Evolutionary conservation across 1,140 invertebrate species (phyloP).

Genomic region (Antheraea pernyi): DNA sequence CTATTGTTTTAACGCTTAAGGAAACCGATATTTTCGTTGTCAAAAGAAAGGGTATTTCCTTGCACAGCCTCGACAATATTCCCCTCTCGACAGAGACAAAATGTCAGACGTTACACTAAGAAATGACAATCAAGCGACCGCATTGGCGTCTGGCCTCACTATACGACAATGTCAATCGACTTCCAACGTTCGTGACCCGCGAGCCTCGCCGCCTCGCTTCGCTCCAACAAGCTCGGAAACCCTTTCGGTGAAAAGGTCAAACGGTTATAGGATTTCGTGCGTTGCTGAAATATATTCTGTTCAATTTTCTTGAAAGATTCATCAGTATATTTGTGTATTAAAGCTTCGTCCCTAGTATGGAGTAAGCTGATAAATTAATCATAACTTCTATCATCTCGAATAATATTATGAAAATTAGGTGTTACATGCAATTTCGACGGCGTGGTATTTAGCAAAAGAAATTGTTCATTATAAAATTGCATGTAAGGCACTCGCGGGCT

Average conservation of each 20-base stretch:
- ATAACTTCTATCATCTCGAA: no score
- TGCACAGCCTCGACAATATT: background rate
- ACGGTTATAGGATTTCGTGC: background rate
- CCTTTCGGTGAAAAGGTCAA: background rate
- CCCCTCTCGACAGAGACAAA: background rate
- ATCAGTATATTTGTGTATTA: background rate
- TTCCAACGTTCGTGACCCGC: background rate
- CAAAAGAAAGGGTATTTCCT: background rate
- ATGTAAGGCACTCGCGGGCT: no score
- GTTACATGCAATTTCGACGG: no score
- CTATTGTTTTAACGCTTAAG: no score
- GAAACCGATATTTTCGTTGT: background rate
- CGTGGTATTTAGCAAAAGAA: no score
- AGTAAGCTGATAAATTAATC: no score
- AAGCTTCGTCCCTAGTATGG: background rate
- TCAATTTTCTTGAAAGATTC: background rate
- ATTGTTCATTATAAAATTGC: no score
- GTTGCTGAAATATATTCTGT: background rate
- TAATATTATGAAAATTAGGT: no score
- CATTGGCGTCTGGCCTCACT: background rate
- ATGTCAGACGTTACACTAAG: background rate
- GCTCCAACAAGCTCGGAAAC: background rate
- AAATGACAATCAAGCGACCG: slow-evolving; percentile 1
- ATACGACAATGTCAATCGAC: background rate
- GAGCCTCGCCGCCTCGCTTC: background rate